A percentile compares a stretch with the other conserved stretches of the same genome.
Evolutionary conservation across 2,113 vertebrate genomes (phyloP).

Genomic region (Elephas maximus): DNA sequence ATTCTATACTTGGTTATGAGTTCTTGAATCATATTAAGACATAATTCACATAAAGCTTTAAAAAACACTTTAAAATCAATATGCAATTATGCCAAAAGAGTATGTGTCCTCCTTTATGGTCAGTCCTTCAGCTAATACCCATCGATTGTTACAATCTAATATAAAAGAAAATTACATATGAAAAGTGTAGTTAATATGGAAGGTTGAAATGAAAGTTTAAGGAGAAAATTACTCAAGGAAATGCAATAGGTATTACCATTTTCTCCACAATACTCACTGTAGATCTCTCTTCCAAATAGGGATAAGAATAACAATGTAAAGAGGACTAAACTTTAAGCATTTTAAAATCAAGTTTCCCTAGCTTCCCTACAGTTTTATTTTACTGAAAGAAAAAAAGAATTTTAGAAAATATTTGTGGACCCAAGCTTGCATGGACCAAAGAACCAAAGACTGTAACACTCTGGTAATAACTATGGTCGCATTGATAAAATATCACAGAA

Average conservation of each 20-base stretch:
- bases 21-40: slow-evolving; percentile 67
- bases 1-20: slow-evolving; percentile 62
- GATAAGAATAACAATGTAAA: neutral
- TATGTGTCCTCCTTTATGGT: slow-evolving; percentile 67
- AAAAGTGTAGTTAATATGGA: slow-evolving; percentile 63
- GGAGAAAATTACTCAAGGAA: slow-evolving; percentile 60
- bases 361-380: neutral
- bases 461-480: neutral
- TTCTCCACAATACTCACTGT: neutral
- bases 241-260: neutral
- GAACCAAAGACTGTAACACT: neutral
- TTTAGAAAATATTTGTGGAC: slow-evolving; percentile 17
- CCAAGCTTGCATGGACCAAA: neutral
- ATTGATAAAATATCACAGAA: neutral
- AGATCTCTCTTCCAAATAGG: neutral
- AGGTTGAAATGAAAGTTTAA: slow-evolving; percentile 59
- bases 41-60: slow-evolving; percentile 53
- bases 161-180: slow-evolving; percentile 69
- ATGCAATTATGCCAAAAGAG: slow-evolving; percentile 81
- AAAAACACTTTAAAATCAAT: slow-evolving; percentile 73
- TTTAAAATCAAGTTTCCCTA: neutral
- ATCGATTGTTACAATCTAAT: slow-evolving; percentile 74
- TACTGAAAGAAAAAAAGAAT: slow-evolving; percentile 11
- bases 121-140: slow-evolving; percentile 64
- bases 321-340: neutral